phyloP scores from a whole-genome alignment of 2,888 invertebrate genomes.

The Nymphalis c-album region DNA sequence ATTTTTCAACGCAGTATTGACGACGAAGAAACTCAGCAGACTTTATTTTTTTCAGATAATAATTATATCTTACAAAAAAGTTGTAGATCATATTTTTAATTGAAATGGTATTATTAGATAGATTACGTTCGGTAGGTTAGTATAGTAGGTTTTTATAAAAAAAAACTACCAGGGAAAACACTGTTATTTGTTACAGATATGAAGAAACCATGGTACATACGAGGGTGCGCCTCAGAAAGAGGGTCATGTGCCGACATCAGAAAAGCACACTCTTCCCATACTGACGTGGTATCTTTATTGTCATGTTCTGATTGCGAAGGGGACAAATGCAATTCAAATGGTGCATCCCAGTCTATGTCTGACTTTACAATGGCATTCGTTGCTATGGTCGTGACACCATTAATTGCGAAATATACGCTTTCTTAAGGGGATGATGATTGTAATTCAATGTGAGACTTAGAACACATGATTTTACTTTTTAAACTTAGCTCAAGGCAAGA shows the following conservation, averaged over 20 bases:
- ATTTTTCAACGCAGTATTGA: too few species aligned
- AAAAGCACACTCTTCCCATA: constrained; percentile 46
- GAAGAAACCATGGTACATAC: constrained; percentile 54
- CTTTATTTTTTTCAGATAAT: too few species aligned
- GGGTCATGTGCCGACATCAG: constrained; percentile 62
- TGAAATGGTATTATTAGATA: too few species aligned
- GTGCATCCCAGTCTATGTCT: constrained; percentile 50
- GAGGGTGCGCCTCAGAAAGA: constrained; percentile 65
- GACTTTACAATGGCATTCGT: constrained; percentile 52
- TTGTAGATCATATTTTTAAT: too few species aligned
- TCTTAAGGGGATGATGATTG: constrained; percentile 40
- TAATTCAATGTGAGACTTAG: too few species aligned
- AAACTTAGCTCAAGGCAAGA: too few species aligned
- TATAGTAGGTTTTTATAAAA: too few species aligned
- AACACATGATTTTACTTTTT: too few species aligned
- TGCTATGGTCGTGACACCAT: constrained; percentile 54
- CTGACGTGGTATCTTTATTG: constrained; percentile 49
- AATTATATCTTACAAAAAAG: too few species aligned
- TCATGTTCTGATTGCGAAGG: constrained; percentile 62
- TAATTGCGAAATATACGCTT: constrained; percentile 57
- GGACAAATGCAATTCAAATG: constrained; percentile 56
- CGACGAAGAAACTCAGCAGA: too few species aligned
- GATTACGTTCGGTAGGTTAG: too few species aligned
- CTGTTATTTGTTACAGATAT: constrained; percentile 47
- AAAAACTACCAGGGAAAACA: background rate